A percentile compares a stretch with the other conserved stretches of the same genome.
phyloP scores from a whole-genome alignment of 2,113 vertebrate species.

The Columbina picui region DNA sequence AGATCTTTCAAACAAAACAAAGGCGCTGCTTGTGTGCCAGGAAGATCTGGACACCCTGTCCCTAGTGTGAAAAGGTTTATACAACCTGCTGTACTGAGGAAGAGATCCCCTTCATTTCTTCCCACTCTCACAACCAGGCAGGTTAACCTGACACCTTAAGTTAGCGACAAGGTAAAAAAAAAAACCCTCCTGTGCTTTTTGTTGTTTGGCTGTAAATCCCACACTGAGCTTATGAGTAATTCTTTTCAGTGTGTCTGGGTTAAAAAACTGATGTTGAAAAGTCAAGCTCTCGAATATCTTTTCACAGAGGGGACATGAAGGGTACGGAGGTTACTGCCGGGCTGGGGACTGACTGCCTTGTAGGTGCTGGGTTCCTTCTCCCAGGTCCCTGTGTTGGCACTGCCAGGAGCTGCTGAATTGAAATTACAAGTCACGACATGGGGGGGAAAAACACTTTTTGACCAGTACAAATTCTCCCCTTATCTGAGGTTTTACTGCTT shows the following conservation, averaged over 20 bases:
- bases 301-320: neutral
- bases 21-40: neutral
- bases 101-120: neutral
- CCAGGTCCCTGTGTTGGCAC: neutral
- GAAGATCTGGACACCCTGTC: neutral
- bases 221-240: neutral
- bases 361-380: neutral
- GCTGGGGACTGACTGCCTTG: accelerated
- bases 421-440: neutral
- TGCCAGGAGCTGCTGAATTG: neutral
- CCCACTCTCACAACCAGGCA: neutral
- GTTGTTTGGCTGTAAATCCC: neutral
- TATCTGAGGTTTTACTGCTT: neutral
- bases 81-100: neutral
- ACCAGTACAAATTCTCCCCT: neutral
- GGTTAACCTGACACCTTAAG: neutral
- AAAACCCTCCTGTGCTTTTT: neutral
- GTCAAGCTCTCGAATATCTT: neutral
- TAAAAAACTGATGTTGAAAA: neutral
- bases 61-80: neutral
- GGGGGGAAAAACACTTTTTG: neutral
- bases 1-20: neutral
- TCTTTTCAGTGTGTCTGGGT: neutral
- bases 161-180: neutral
- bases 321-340: neutral